Evolutionary conservation across 2,113 vertebrate genomes (phyloP).

Genomic region (Lophotis ruficrista): DNA sequence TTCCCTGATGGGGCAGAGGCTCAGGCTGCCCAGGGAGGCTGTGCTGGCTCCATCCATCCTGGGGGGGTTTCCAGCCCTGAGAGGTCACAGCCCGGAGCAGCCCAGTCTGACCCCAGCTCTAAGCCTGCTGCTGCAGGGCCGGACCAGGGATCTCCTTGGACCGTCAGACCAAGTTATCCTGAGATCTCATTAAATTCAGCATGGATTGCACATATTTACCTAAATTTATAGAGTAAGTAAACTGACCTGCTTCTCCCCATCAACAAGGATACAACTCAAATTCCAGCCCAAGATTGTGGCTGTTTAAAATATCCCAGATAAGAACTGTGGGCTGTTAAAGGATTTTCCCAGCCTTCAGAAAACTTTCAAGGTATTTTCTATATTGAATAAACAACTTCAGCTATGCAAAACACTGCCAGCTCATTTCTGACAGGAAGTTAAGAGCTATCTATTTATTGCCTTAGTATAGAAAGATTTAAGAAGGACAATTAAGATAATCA

Average conservation of each 20-base stretch:
- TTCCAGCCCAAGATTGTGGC: neutral
- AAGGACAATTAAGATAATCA: neutral
- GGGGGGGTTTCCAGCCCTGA: accelerated
- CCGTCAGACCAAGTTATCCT: neutral
- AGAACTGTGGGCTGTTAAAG: neutral
- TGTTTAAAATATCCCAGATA: neutral
- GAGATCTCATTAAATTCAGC: neutral
- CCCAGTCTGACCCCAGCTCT: accelerated
- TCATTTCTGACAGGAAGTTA: neutral
- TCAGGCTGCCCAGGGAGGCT: neutral
- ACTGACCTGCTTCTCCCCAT: neutral
- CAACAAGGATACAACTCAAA: neutral
- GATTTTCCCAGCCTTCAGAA: neutral
- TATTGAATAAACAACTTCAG: neutral
- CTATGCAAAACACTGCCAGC: neutral
- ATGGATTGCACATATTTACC: neutral
- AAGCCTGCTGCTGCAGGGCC: accelerated
- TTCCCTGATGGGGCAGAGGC: neutral
- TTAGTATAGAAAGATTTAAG: neutral
- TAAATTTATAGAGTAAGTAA: neutral
- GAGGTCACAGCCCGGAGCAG: neutral
- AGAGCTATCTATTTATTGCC: neutral
- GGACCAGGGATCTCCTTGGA: neutral
- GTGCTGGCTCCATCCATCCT: neutral
- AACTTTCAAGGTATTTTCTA: neutral